Conservation (phyloP, 2,113 vertebrate genomes). For the Microcebus murinus region DNA sequence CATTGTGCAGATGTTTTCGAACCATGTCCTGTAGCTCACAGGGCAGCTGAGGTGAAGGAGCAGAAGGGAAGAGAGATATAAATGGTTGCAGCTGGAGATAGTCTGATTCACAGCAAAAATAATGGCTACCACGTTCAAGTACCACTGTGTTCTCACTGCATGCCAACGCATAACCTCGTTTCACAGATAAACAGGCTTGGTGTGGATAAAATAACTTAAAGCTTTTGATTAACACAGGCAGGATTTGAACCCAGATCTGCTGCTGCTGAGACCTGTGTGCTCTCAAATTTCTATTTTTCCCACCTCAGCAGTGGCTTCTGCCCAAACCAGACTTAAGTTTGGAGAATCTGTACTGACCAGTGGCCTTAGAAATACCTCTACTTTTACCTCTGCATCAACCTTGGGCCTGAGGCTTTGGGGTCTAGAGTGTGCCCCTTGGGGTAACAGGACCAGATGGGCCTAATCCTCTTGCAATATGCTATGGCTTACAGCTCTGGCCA, state of each 20-base stretch:
- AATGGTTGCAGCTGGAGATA: background rate
- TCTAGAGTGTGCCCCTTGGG: background rate
- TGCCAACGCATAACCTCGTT: background rate
- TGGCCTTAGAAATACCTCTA: background rate
- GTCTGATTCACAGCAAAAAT: background rate
- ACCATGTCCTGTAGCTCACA: conserved; percentile 98
- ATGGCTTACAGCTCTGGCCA: background rate
- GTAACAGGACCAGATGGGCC: background rate
- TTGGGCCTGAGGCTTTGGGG: background rate
- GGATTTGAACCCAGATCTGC: background rate
- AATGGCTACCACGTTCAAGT: fast-evolving
- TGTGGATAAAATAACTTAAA: background rate
- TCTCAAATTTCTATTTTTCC: background rate
- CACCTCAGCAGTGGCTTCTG: background rate
- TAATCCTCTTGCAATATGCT: background rate
- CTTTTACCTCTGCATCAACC: background rate
- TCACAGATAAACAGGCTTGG: background rate
- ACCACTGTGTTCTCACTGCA: background rate
- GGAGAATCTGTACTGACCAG: background rate
- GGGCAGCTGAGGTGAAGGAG: conserved; percentile 90
- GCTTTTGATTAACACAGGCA: background rate
- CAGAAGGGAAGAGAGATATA: background rate
- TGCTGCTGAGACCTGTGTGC: background rate
- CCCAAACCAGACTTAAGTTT: background rate
- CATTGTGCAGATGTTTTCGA: conserved; percentile 94